phyloP scores from a whole-genome alignment of 2,113 vertebrate species.

The Trochalopteron elliotii region DNA sequence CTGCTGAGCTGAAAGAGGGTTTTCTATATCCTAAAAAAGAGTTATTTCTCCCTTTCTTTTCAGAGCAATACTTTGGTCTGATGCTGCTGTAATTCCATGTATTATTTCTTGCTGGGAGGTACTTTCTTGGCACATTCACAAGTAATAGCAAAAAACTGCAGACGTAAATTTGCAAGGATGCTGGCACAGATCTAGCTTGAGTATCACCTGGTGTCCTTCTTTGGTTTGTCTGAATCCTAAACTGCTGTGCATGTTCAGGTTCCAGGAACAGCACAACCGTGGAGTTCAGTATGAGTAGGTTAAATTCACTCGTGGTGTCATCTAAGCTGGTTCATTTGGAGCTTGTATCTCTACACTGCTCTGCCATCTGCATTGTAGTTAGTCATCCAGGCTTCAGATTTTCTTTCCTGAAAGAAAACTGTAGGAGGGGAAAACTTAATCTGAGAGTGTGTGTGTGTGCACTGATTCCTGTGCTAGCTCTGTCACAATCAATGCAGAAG shows the following conservation, averaged over 20 bases:
- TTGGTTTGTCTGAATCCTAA: neutral
- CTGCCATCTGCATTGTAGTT: slow-evolving; percentile 50
- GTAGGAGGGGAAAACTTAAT: slow-evolving; percentile 42
- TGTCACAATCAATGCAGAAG: slow-evolving; percentile 4
- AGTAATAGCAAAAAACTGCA: neutral
- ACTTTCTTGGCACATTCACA: neutral
- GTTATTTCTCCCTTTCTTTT: neutral
- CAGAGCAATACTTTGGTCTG: neutral
- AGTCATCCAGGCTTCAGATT: slow-evolving; percentile 52
- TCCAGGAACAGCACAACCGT: neutral
- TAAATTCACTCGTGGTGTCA: neutral
- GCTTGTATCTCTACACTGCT: neutral
- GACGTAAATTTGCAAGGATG: neutral
- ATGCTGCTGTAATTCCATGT: neutral
- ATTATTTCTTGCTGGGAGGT: neutral
- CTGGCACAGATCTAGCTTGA: slow-evolving; percentile 1
- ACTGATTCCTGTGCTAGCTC: neutral
- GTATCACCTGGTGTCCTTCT: slow-evolving; percentile 13
- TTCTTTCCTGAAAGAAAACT: slow-evolving; percentile 43
- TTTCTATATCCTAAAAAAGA: neutral
- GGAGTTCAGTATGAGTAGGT: neutral
- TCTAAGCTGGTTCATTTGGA: neutral
- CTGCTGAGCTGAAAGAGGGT: neutral
- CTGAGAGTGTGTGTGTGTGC: neutral
- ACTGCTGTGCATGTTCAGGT: neutral